Conservation (phyloP, 2,888 invertebrate genomes). For the Leucania comma region DNA sequence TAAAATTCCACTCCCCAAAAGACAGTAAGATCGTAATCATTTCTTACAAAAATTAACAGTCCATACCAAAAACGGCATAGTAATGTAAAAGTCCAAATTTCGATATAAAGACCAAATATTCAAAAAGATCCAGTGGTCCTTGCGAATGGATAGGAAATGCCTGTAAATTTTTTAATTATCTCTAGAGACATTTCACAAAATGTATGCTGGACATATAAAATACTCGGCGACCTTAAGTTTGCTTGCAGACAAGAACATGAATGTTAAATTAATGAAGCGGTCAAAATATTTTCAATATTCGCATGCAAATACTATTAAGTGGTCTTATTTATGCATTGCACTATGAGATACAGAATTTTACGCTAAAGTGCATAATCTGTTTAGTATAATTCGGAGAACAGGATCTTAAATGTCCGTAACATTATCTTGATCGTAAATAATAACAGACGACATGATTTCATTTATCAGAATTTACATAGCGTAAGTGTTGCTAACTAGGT, state of each 20-base stretch:
- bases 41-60: constrained; percentile 36
- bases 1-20: constrained; percentile 31
- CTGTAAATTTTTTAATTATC: constrained; percentile 38
- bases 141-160: constrained; percentile 19
- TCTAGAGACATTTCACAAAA: constrained; percentile 34
- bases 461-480: constrained; percentile 36
- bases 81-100: constrained; percentile 29
- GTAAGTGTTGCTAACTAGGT: constrained; percentile 7
- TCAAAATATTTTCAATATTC: constrained; percentile 40
- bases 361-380: constrained; percentile 40
- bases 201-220: constrained; percentile 46
- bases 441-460: constrained; percentile 41
- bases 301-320: constrained; percentile 29
- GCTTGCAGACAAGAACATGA: constrained; percentile 31
- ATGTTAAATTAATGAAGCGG: constrained; percentile 33
- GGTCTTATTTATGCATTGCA: constrained; percentile 29
- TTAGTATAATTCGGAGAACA: constrained; percentile 45
- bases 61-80: constrained; percentile 1
- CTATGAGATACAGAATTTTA: constrained; percentile 27
- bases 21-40: constrained; percentile 24
- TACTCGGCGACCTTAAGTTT: constrained; percentile 53
- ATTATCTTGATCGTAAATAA: constrained; percentile 48
- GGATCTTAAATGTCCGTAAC: constrained; percentile 43
- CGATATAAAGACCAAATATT: constrained; percentile 10
- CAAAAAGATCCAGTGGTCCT: constrained; percentile 23